Percentiles rank a stretch among this genome's conserved stretches.
Conservation (phyloP, 2,888 invertebrate genomes). For the Ornithoptera alexandrae region DNA sequence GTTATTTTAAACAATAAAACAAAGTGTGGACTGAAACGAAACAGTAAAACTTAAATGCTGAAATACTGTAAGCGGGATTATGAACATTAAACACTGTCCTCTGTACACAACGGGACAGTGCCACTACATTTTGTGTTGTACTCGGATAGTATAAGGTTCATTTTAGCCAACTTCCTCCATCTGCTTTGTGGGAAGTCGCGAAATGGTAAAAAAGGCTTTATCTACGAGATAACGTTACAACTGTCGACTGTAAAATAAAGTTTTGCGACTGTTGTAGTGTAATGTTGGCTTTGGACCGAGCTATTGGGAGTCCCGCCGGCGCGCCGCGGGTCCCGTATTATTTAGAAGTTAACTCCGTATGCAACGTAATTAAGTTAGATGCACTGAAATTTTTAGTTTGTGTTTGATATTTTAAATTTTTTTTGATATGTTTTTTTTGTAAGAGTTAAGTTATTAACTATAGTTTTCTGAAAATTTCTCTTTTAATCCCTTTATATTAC, state of each 20-base stretch:
- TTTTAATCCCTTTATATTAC: too few species aligned
- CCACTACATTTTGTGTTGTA: not conserved
- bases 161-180: not conserved
- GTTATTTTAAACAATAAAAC: not conserved
- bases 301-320: constrained; percentile 2
- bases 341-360: not conserved
- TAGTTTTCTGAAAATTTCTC: too few species aligned
- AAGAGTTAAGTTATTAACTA: too few species aligned
- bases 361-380: not conserved
- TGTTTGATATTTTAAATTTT: not conserved
- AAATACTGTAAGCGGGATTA: constrained; percentile 25
- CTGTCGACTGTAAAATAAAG: constrained; percentile 26
- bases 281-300: constrained; percentile 18
- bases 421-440: not conserved
- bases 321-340: not conserved
- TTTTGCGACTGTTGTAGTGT: constrained; percentile 11
- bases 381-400: not conserved
- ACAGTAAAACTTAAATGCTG: constrained; percentile 22
- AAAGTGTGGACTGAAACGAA: constrained; percentile 12
- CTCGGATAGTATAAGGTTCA: not conserved
- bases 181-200: constrained; percentile 19
- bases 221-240: constrained; percentile 28
- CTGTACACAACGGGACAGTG: not conserved
- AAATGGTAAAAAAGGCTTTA: constrained; percentile 27
- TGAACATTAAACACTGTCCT: constrained; percentile 25